Percentiles rank a stretch among this genome's conserved stretches.
Conservation (phyloP, 2,888 invertebrate genomes). For the Lydus trimaculatus region DNA sequence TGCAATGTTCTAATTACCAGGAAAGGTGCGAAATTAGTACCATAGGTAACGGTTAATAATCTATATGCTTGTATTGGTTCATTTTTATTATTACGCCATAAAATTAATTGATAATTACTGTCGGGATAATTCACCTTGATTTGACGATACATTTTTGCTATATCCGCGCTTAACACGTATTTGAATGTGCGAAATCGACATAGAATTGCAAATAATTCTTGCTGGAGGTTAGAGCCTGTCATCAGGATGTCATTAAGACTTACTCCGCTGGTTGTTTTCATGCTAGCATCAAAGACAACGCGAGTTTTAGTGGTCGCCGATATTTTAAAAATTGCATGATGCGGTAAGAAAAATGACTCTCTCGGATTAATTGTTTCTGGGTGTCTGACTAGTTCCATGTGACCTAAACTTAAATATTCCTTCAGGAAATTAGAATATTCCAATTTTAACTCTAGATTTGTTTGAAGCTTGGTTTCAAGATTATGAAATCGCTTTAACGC, state of each 20-base stretch:
- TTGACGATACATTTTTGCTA: slow-evolving; percentile 49
- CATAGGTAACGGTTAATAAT: slow-evolving; percentile 41
- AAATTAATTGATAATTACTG: slow-evolving; percentile 38
- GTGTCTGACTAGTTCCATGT: slow-evolving; percentile 22
- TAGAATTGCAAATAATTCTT: slow-evolving; percentile 14
- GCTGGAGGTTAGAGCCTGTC: slow-evolving; percentile 8
- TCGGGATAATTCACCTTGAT: slow-evolving; percentile 39
- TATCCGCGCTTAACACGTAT: slow-evolving; percentile 43
- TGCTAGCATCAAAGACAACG: slow-evolving; percentile 18
- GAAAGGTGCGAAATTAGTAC: slow-evolving; percentile 38
- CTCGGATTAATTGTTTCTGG: slow-evolving; percentile 9
- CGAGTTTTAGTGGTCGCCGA: slow-evolving; percentile 11
- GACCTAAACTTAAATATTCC: slow-evolving; percentile 16
- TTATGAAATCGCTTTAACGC: slow-evolving; percentile 20
- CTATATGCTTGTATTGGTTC: slow-evolving; percentile 32
- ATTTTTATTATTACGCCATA: slow-evolving; percentile 36
- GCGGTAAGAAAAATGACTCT: not conserved
- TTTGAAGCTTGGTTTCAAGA: slow-evolving; percentile 20
- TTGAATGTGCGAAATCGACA: slow-evolving; percentile 29
- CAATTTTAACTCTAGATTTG: not conserved
- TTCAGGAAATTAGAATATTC: slow-evolving; percentile 8
- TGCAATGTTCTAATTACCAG: slow-evolving; percentile 37
- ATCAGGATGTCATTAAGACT: slow-evolving; percentile 19
- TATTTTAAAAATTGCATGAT: slow-evolving; percentile 5
- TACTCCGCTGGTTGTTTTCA: slow-evolving; percentile 1